Percentiles rank a stretch among this genome's conserved stretches.
These are phyloP conservation scores for Chloroceryle aenea DNA, from an alignment of 2,113 vertebrate species.

Conservation along the genomic window DNA sequence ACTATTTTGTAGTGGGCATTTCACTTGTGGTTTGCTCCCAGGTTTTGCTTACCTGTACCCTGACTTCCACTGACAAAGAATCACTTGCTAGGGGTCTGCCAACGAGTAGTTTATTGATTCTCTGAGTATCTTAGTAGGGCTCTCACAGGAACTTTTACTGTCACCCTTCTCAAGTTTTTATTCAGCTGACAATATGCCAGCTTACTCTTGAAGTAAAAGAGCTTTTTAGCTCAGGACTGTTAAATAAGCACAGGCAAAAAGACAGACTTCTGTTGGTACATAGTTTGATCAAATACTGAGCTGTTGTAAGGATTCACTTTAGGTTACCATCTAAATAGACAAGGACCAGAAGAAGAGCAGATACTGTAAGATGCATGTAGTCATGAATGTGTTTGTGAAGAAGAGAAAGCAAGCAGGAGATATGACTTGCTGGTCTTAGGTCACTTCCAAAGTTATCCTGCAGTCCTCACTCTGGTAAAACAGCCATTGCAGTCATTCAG, in stretches of 20 bases:
- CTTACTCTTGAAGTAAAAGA: constrained; percentile 53
- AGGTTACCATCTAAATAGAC: neutral
- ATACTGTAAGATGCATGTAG: neutral
- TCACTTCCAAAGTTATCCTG: neutral
- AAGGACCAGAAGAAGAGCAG: neutral
- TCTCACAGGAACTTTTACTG: neutral
- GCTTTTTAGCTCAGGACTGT: constrained; percentile 4
- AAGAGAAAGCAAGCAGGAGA: neutral
- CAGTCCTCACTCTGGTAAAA: neutral
- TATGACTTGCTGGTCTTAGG: neutral
- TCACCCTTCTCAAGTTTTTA: neutral
- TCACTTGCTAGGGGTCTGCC: neutral
- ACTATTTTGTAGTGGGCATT: constrained; percentile 35
- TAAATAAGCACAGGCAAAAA: constrained; percentile 1
- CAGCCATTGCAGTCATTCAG: neutral
- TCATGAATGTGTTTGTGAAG: neutral
- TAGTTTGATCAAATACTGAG: constrained; percentile 16
- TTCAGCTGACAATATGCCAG: constrained; percentile 45
- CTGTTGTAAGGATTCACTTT: constrained; percentile 10
- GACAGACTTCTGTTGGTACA: neutral
- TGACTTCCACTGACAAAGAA: constrained; percentile 10
- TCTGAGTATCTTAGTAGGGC: neutral
- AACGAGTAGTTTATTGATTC: neutral
- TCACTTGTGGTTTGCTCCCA: neutral
- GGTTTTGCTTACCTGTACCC: neutral